Evolutionary conservation across 1,140 invertebrate species (phyloP), one percentile per base, ranked within the genome.

Genomic region (Glossosoma conforme): DNA sequence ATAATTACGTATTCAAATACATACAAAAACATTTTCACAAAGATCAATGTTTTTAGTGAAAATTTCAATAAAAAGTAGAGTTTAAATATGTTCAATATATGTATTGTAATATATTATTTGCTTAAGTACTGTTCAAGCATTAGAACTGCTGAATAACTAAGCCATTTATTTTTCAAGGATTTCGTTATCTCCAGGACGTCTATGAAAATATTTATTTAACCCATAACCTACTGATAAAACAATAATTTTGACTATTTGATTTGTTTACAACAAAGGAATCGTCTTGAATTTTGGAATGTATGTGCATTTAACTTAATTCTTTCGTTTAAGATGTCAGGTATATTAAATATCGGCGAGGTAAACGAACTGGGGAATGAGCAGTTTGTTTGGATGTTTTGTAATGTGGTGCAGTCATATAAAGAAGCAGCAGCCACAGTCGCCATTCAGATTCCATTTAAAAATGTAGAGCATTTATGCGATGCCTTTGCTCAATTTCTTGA

Each of bases 391-490:
- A 65, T 78, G 42, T 84, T 86, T 64, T 72, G 69, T 19, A 85
- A 85, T 68, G 74, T 84, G 2, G 77, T 85, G 50, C 82, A 85
- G 62, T 67, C 81, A 50, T 82, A 75, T 62, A 64, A 70, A 9
- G 69, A 77, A 30, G 77, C 76, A 28, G 76, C 79, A 1, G 68
- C 68, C 13, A 58, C 66, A 14, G 74, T 80, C 33, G 74, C 74
- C 52, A 63, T 64, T 22, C 62, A 71, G 55, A 64, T 75, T 30
- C 83, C 82, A 9, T 84, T 83, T 65, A 45, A 56, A 18, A 65
- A 69, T 58, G 61, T 74, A 4, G 53, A 72, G 17, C 66, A 75
- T 38, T 62, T 85, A 18, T 76, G 76, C 53, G 62, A 65, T 24
- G 70, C 74, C 22, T 76, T 83, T 51, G 62, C 70, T 22, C 60